Conservation (phyloP, 1,140 invertebrate genomes). For the Polypedilum vanderplanki region DNA sequence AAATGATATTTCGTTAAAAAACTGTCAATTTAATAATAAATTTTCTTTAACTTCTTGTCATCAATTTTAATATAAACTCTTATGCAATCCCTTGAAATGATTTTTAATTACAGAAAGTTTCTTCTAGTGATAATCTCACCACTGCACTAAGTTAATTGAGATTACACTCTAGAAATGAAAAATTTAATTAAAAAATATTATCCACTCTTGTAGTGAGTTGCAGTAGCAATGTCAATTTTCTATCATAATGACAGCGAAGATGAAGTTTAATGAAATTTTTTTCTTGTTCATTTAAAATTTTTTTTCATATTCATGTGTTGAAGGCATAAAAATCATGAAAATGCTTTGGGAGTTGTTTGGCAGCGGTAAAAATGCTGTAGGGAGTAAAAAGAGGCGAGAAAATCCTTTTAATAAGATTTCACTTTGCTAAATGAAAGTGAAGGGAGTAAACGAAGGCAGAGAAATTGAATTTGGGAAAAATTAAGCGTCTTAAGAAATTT, state of each 20-base stretch:
- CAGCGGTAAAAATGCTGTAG: not conserved
- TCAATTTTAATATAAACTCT: no score
- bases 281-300: not conserved
- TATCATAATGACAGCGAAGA: no score
- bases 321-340: not conserved
- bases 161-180: not conserved
- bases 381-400: not conserved
- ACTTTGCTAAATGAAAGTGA: not conserved
- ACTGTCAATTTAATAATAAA: no score
- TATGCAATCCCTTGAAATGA: no score
- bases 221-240: not conserved
- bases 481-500: not conserved
- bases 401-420: slow-evolving; percentile 15
- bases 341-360: not conserved
- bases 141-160: not conserved
- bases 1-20: no score
- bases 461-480: not conserved
- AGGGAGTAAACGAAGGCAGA: not conserved
- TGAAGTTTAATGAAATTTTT: no score
- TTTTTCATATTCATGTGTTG: not conserved
- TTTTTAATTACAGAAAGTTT: no score
- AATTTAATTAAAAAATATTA: slow-evolving; percentile 2
- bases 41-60: no score
- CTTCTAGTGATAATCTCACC: no score
- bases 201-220: not conserved